Base-by-base conservation (phyloP, 2,797 vertebrate species). In the Pipistrellus nathusii region DNA sequence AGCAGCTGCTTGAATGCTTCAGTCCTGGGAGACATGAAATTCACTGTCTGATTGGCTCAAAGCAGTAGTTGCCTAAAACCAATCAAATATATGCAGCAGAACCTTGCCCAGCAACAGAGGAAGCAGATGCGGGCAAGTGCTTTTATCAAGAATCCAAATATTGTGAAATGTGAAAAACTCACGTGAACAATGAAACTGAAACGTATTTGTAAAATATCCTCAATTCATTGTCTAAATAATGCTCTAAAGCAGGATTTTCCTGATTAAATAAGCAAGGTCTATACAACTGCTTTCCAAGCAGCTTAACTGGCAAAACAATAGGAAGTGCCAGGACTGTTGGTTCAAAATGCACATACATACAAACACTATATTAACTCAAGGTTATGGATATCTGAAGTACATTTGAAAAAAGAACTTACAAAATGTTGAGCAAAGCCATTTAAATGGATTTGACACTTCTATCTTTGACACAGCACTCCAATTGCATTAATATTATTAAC, bases 101-200 rank as follows among this genome's bases (percentile, higher is more conserved):
- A 96, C 75, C 94, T 95, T 8, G 48, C 98, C 98, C 95, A 95
- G 98, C 98, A 98, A 98, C 98, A 97, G 93, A 48, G 85, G 32
- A 94, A 87, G 38, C 80, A 89, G 92, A 94, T 71, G 88, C 97
- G 90, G 94, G 94, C 51, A 59, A 21, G 53, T 71, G 51, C 46
- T 82, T 88, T 88, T 83, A 92, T n/a, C 48, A 75, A 95, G 83
- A 97, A 93, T 80, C 20, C 35, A 90, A 73, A 64, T 3, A 0
- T 8, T 27, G 5, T 5, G 57, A 75, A 91, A 88, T 25, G 5
- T 5, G 53, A 75, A 91, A 88, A 88, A 35, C 30, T 6, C 46
- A 76, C 12, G 21, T 88, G 75, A 84, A 93, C 4, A 48, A 44
- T 87, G 41, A 94, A 93, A 94, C 2, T 53, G 62, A 95, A 85